Percentiles rank a stretch among this genome's conserved stretches.
phyloP scores from a whole-genome alignment of 2,113 vertebrate genomes.

The Oxyura jamaicensis region DNA sequence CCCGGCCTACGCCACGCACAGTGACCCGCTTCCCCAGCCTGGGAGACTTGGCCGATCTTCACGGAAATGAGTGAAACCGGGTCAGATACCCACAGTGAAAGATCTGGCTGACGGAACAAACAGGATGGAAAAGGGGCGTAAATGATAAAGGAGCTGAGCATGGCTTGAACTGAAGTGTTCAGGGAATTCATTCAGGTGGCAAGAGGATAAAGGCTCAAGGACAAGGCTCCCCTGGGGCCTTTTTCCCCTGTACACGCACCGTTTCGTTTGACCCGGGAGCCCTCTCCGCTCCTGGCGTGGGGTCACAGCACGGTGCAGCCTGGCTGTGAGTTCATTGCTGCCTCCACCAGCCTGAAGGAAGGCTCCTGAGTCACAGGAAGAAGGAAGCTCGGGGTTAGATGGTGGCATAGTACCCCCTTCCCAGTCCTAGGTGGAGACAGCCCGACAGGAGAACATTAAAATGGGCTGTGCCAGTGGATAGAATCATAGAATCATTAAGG shows the following conservation, averaged over 20 bases:
- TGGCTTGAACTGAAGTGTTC: not conserved
- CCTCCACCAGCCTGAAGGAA: not conserved
- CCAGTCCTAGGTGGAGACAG: not conserved
- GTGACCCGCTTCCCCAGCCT: slow-evolving; percentile 44
- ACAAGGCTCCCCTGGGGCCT: not conserved
- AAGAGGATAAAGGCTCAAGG: slow-evolving; percentile 4
- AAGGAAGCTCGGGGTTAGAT: not conserved
- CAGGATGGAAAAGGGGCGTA: not conserved
- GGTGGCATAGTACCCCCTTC: not conserved
- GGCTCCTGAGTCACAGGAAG: not conserved
- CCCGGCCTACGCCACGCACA: accelerated
- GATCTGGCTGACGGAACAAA: not conserved
- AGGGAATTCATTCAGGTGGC: not conserved
- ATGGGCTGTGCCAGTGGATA: not conserved
- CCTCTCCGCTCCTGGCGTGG: not conserved
- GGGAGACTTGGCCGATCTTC: not conserved
- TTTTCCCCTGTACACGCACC: accelerated
- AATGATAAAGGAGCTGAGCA: slow-evolving; percentile 38
- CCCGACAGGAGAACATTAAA: not conserved
- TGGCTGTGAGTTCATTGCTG: not conserved
- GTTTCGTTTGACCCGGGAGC: not conserved
- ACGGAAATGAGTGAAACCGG: slow-evolving; percentile 10
- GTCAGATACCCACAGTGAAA: not conserved
- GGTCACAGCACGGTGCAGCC: not conserved
- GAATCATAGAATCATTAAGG: too few relatives aligned